Percentiles rank a stretch among this genome's conserved stretches.
phyloP scores from a whole-genome alignment of 2,797 vertebrate genomes.

The Columba guinea region DNA sequence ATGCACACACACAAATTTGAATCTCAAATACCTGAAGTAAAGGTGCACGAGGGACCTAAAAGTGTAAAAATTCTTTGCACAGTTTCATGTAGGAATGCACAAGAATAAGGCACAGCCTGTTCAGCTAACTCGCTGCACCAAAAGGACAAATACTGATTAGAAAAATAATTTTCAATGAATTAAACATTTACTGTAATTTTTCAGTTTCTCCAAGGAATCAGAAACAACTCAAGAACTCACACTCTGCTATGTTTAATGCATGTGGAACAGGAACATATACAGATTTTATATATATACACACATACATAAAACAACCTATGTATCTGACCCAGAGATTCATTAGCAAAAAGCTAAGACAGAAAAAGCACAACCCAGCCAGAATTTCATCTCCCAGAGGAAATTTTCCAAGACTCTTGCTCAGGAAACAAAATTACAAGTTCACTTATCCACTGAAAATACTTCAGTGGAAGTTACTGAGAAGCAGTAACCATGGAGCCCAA shows the following conservation, averaged over 20 bases:
- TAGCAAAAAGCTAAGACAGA: background rate
- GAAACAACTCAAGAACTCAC: background rate
- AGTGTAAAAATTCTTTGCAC: background rate
- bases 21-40: background rate
- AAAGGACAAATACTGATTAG: background rate
- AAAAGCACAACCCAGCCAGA: background rate
- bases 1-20: background rate
- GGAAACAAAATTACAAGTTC: background rate
- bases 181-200: background rate
- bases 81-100: background rate
- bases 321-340: background rate
- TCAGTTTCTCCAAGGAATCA: background rate
- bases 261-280: background rate
- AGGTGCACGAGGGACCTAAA: background rate
- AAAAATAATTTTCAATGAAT: background rate
- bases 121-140: background rate
- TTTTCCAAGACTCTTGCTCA: background rate
- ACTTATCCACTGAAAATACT: background rate
- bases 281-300: background rate
- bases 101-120: background rate
- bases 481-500: background rate
- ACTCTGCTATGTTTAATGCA: background rate
- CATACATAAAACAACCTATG: background rate
- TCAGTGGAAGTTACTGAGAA: background rate
- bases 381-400: background rate